A percentile compares a stretch with the other conserved stretches of the same genome.
Evolutionary conservation across 2,113 vertebrate genomes (phyloP).

Genomic region (Genyomyrus donnyi): DNA sequence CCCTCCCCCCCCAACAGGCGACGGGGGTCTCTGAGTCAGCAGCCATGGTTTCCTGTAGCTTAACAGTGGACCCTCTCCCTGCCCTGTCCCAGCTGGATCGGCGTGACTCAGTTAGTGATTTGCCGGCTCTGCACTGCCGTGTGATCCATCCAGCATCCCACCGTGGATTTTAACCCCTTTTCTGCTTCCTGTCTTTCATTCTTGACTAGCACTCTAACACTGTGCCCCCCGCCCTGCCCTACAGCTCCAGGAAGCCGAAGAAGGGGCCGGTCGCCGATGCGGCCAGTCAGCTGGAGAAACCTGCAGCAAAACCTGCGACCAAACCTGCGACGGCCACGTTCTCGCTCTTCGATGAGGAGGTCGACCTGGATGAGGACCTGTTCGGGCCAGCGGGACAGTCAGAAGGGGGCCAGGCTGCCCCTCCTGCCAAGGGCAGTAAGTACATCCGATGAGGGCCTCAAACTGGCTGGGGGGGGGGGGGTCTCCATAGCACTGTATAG

Average conservation of each 20-base stretch:
- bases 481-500: not conserved
- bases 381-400: conserved; percentile 43
- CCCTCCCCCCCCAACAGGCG: not conserved
- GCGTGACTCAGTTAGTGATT: not conserved
- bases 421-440: conserved; percentile 46
- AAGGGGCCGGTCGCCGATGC: conserved; percentile 1
- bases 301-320: conserved; percentile 15
- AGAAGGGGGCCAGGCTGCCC: conserved; percentile 25
- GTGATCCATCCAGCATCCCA: not conserved
- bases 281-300: conserved; percentile 14
- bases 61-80: not conserved
- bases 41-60: not conserved
- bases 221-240: not conserved
- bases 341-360: conserved; percentile 64
- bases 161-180: not conserved
- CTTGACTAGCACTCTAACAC: not conserved
- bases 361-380: conserved; percentile 48
- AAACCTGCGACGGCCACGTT: conserved; percentile 33
- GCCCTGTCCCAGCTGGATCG: not conserved
- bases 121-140: not conserved
- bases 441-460: not conserved
- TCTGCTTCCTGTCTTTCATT: not conserved
- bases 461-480: not conserved
- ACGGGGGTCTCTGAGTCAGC: not conserved
- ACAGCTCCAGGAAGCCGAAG: conserved; percentile 61